These are phyloP conservation scores for Lycaena phlaeas DNA, from an alignment of 2,888 invertebrate species.

Conservation along the genomic window DNA sequence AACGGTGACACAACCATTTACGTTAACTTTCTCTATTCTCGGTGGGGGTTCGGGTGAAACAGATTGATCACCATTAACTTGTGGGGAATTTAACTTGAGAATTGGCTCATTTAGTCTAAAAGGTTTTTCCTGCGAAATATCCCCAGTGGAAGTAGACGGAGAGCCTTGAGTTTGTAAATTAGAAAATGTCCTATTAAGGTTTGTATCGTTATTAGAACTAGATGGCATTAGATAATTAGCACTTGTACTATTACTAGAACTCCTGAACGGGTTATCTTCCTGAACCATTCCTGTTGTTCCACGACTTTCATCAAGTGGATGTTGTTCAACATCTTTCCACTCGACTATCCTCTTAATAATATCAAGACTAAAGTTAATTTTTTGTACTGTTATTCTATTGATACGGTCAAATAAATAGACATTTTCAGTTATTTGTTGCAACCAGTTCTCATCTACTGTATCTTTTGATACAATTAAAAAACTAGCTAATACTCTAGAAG, in stretches of 20 bases:
- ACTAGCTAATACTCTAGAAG: slow-evolving; percentile 84
- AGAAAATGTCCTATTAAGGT: slow-evolving; percentile 59
- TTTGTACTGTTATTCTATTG: slow-evolving; percentile 78
- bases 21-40: slow-evolving; percentile 56
- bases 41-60: slow-evolving; percentile 45
- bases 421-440: slow-evolving; percentile 83
- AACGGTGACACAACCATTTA: slow-evolving; percentile 73
- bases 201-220: slow-evolving; percentile 41
- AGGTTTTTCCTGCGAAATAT: slow-evolving; percentile 30
- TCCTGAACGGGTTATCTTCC: slow-evolving; percentile 59
- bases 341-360: slow-evolving; percentile 90
- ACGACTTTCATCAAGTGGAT: slow-evolving; percentile 82
- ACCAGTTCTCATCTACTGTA: slow-evolving; percentile 84
- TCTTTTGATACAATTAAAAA: slow-evolving; percentile 89
- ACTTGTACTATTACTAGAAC: slow-evolving; percentile 40
- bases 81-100: slow-evolving; percentile 43
- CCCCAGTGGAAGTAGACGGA: slow-evolving; percentile 47
- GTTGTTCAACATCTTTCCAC: slow-evolving; percentile 87
- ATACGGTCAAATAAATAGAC: slow-evolving; percentile 77
- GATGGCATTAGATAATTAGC: slow-evolving; percentile 32
- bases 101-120: slow-evolving; percentile 59
- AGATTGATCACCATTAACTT: slow-evolving; percentile 33
- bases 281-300: slow-evolving; percentile 47
- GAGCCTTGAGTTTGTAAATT: slow-evolving; percentile 55
- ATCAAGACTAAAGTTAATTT: slow-evolving; percentile 88